Evolutionary conservation across 2,113 vertebrate genomes (phyloP), one percentile per base, ranked within the genome.

Genomic region (Eubucco bourcierii): DNA sequence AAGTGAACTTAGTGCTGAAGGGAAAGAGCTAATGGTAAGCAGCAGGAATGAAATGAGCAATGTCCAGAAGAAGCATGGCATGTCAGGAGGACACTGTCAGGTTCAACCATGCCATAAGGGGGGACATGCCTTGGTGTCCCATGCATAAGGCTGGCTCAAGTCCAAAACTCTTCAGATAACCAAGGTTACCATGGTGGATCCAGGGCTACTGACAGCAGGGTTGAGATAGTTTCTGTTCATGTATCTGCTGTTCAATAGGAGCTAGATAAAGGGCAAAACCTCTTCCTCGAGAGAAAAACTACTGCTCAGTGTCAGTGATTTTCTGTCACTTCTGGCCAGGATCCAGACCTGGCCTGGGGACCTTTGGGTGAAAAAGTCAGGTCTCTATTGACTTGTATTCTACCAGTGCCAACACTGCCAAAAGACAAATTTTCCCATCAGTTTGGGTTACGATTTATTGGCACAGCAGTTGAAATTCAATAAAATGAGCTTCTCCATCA

Each of bases 321-420:
- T 95, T 84, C 94, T 94, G 90, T 91, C 87, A 86, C 66, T 88
- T 79, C 71, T 90, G 78, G 70, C 65, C 65, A 90, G 59, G 82
- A 75, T 56, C 39, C 76, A 88, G 90, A 84, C 34, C 55, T 83
- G 72, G 61, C 68, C 79, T 87, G 84, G 15, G 58, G 81, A 94
- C 80, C 59, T 86, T 8, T 7, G 63, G 55, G 65, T 91, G 58
- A 81, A 83, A 80, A 86, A 64, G 70, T 56, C 66, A 33, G 39
- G 70, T 83, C 81, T 85, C 65, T 87, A 87, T 85, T 78, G 84
- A 94, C 84, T 91, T 53, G 68, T 59, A 53, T 52, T 96, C 82
- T 78, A 50, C 81, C 50, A 88, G 10, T 39, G 55, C 63, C 73
- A 81, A 72, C 34, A 12, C 55, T 15, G 37, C 66, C 11, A 27